Conservation (phyloP, 2,113 vertebrate genomes). For the Probosciger aterrimus region DNA sequence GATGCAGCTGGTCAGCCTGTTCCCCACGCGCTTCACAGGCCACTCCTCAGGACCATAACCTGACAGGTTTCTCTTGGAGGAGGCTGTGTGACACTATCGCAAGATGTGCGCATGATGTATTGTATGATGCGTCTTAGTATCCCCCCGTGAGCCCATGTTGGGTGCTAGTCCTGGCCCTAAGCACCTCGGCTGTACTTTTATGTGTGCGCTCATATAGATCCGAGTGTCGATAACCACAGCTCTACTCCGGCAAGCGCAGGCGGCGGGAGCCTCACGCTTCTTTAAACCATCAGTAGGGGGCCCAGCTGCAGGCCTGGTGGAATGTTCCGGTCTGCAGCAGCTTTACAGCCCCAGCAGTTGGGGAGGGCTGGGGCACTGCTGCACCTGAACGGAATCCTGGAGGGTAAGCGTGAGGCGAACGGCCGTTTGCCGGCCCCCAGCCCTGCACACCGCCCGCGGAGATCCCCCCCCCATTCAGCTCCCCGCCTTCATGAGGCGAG, state of each 20-base stretch:
- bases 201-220: not conserved
- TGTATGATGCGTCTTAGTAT: not conserved
- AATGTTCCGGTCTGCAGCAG: not conserved
- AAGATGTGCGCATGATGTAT: not conserved
- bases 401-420: too few species aligned
- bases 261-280: not conserved
- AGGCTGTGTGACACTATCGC: not conserved
- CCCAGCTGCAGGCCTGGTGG: not conserved
- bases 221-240: not conserved
- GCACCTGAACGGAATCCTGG: too few species aligned
- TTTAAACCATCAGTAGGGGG: not conserved
- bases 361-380: too few species aligned
- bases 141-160: not conserved
- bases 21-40: not conserved
- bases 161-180: not conserved
- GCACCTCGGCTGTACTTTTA: not conserved
- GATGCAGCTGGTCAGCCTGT: not conserved
- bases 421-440: accelerated
- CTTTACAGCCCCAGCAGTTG: too few species aligned
- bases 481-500: accelerated
- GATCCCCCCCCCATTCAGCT: accelerated
- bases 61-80: not conserved
- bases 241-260: not conserved
- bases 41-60: not conserved
- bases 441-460: not conserved